Conservation (phyloP, 1,140 invertebrate genomes). For the Drosophila ambigua region DNA sequence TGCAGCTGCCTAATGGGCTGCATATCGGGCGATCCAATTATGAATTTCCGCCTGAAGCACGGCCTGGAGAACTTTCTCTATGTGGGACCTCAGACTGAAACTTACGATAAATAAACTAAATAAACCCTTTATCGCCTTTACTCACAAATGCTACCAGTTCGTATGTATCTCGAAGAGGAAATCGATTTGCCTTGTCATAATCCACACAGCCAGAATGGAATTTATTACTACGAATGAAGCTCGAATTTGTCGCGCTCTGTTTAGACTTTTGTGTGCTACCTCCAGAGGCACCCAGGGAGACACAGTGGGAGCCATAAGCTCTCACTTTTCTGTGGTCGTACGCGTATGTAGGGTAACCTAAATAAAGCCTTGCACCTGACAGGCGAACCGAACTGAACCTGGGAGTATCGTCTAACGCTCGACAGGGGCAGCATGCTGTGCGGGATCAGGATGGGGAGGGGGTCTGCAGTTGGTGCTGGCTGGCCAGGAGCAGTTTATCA, state of each 20-base stretch:
- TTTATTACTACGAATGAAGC: conserved; percentile 22
- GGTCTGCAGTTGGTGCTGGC: conserved; percentile 5
- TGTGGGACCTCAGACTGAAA: too few relatives aligned
- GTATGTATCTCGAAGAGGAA: neutral
- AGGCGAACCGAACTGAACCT: conserved; percentile 27
- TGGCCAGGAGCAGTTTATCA: conserved; percentile 71
- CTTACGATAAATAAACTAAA: too few relatives aligned
- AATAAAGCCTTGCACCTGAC: conserved; percentile 56
- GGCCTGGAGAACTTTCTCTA: too few relatives aligned
- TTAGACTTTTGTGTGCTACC: neutral
- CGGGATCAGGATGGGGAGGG: conserved; percentile 1
- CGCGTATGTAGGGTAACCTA: conserved; percentile 56
- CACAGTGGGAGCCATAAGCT: conserved; percentile 35
- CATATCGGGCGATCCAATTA: too few relatives aligned
- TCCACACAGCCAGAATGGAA: conserved; percentile 1
- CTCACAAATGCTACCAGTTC: too few relatives aligned
- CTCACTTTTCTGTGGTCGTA: conserved; percentile 40
- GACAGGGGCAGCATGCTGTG: conserved; percentile 15
- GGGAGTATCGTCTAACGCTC: conserved; percentile 40
- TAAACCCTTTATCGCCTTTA: too few relatives aligned
- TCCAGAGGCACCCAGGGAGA: neutral
- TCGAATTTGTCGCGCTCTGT: conserved; percentile 25
- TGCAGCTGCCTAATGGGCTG: too few relatives aligned
- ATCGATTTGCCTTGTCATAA: conserved; percentile 3
- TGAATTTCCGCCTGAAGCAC: too few relatives aligned